phyloP scores from a whole-genome alignment of 2,797 vertebrate species.

The Siniperca obscura region DNA sequence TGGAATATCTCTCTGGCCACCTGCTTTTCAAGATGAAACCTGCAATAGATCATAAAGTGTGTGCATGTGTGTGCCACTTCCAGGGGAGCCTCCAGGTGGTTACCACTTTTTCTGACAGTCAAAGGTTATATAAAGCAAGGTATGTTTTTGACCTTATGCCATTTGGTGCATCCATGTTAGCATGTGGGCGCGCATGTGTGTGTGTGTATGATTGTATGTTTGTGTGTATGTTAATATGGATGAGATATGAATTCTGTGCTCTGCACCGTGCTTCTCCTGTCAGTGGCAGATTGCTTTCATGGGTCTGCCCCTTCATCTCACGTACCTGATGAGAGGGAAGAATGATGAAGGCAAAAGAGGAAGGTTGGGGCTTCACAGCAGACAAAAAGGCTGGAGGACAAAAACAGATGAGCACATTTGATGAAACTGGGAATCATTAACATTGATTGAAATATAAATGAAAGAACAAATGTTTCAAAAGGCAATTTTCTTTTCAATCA shows the following conservation, averaged over 20 bases:
- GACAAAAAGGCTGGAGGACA: slow-evolving; percentile 24
- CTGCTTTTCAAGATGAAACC: slow-evolving; percentile 54
- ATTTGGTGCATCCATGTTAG: slow-evolving; percentile 13
- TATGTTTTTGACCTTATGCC: slow-evolving; percentile 21
- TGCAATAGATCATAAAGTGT: slow-evolving; percentile 21
- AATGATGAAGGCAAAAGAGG: slow-evolving; percentile 27
- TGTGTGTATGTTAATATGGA: slow-evolving; percentile 49
- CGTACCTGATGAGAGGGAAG: slow-evolving; percentile 42
- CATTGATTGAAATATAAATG: slow-evolving; percentile 21
- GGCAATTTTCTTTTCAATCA: slow-evolving; percentile 8
- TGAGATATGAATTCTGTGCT: slow-evolving; percentile 26
- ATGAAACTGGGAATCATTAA: slow-evolving; percentile 7
- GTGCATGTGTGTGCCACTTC: not conserved
- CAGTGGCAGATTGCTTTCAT: slow-evolving; percentile 49
- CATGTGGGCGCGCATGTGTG: not conserved
- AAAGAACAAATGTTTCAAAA: slow-evolving; percentile 1
- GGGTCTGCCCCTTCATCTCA: slow-evolving; percentile 41
- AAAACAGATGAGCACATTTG: slow-evolving; percentile 19
- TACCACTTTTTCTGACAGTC: slow-evolving; percentile 28
- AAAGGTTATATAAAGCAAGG: slow-evolving; percentile 36
- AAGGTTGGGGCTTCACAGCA: not conserved
- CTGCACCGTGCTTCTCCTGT: slow-evolving; percentile 37
- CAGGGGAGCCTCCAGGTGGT: slow-evolving; percentile 48
- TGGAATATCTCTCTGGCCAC: slow-evolving; percentile 50
- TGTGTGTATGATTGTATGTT: not conserved